phyloP scores from a whole-genome alignment of 2,888 invertebrate genomes.

The Ephialtes manifestator region DNA sequence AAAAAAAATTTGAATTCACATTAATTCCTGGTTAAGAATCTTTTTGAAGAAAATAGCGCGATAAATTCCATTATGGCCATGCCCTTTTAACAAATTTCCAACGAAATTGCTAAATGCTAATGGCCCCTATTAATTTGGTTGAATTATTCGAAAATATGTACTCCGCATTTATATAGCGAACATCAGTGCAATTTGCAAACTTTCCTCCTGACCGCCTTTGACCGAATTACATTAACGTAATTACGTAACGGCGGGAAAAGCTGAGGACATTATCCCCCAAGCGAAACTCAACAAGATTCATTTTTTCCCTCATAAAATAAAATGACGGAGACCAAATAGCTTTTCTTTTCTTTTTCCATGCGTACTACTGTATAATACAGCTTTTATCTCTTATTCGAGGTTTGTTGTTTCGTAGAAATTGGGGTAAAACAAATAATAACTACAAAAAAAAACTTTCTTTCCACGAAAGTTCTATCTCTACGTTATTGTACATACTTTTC shows the following conservation, averaged over 20 bases:
- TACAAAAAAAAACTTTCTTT: background rate
- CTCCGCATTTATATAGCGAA: background rate
- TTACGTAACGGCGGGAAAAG: conserved; percentile 38
- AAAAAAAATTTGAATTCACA: too few relatives aligned
- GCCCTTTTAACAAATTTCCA: background rate
- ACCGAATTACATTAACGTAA: conserved; percentile 52
- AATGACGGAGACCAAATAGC: conserved; percentile 13
- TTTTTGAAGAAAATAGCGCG: background rate
- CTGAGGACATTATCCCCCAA: background rate
- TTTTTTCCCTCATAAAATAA: conserved; percentile 15
- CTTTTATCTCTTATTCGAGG: conserved; percentile 7
- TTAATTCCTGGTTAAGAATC: background rate
- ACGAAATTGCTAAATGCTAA: background rate
- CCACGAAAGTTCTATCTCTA: background rate
- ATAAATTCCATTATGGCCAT: background rate
- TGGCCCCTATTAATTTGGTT: background rate
- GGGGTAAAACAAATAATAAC: background rate
- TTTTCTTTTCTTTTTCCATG: background rate
- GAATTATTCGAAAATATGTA: background rate
- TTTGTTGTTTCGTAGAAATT: background rate
- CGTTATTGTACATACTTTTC: background rate
- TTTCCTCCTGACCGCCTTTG: background rate
- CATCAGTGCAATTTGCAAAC: background rate
- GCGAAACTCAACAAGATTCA: conserved; percentile 38
- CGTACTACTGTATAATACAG: background rate